A percentile compares a stretch with the other conserved stretches of the same genome.
These are phyloP conservation scores for Hemitrygon akajei DNA, from an alignment of 2,797 vertebrate genomes.

Conservation along the genomic window DNA sequence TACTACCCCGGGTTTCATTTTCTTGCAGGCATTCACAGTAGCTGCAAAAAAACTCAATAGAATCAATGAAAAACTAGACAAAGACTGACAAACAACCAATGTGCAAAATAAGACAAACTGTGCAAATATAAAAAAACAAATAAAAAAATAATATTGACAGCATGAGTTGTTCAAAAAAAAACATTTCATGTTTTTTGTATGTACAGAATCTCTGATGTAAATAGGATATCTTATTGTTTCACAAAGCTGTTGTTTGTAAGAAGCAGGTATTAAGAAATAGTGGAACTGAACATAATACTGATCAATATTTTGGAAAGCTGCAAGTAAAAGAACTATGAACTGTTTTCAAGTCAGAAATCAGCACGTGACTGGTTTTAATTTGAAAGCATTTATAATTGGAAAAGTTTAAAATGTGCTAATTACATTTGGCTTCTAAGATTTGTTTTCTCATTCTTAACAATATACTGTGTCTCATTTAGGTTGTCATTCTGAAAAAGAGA, in stretches of 20 bases:
- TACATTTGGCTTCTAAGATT: background rate
- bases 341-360: background rate
- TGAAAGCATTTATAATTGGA: background rate
- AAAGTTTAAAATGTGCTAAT: background rate
- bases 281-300: background rate
- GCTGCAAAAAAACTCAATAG: too few relatives aligned
- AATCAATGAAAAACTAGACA: too few relatives aligned
- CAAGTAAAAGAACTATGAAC: background rate
- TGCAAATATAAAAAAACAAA: too few relatives aligned
- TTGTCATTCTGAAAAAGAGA: conserved; percentile 35
- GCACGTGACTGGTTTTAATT: background rate
- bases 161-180: too few relatives aligned
- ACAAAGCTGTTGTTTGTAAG: conserved; percentile 8
- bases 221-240: background rate
- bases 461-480: conserved; percentile 28
- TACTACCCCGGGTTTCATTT: too few relatives aligned
- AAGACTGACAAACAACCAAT: too few relatives aligned
- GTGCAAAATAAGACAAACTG: too few relatives aligned
- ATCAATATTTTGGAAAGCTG: background rate
- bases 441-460: conserved; percentile 32
- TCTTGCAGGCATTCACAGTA: too few relatives aligned
- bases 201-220: background rate
- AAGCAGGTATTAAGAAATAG: background rate
- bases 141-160: too few relatives aligned
- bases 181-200: background rate